Conservation (phyloP, 1,140 invertebrate species). For the Antheraea mylitta region DNA sequence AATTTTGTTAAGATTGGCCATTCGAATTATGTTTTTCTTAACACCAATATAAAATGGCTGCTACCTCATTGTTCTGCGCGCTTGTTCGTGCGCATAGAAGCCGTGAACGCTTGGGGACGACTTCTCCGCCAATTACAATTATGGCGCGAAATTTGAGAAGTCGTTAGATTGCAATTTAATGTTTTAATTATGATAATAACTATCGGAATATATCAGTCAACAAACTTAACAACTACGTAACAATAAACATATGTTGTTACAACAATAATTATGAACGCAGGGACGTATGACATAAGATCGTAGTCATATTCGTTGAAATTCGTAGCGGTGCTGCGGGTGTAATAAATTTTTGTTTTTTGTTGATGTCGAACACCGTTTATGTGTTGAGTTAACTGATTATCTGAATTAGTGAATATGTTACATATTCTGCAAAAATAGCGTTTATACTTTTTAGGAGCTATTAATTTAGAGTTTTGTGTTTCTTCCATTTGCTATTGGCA, state of each 20-base stretch:
- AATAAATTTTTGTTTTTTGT: conserved; percentile 43
- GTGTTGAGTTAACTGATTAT: conserved; percentile 64
- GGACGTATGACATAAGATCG: conserved; percentile 45
- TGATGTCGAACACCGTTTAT: conserved; percentile 59
- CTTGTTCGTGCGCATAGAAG: conserved; percentile 79
- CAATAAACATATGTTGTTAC: conserved; percentile 58
- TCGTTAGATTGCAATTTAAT: conserved; percentile 54
- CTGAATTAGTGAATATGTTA: conserved; percentile 58
- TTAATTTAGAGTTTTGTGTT: conserved; percentile 16
- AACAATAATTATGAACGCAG: conserved; percentile 45
- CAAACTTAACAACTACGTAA: conserved; percentile 46
- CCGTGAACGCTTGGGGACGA: conserved; percentile 78
- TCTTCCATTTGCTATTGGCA: conserved; percentile 16
- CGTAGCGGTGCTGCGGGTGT: conserved; percentile 27
- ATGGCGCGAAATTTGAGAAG: conserved; percentile 78
- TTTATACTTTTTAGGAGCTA: conserved; percentile 33
- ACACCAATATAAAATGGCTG: conserved; percentile 79
- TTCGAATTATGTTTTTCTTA: conserved; percentile 80
- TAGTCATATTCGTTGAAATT: conserved; percentile 34
- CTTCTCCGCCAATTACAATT: conserved; percentile 78
- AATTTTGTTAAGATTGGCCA: conserved; percentile 79
- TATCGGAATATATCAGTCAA: conserved; percentile 32
- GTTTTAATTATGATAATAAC: conserved; percentile 52
- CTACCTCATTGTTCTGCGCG: conserved; percentile 79
- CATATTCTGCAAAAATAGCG: conserved; percentile 56